A percentile compares a stretch with the other conserved stretches of the same genome.
Conservation (phyloP, 2,888 invertebrate genomes). For the Therioaphis trifolii region DNA sequence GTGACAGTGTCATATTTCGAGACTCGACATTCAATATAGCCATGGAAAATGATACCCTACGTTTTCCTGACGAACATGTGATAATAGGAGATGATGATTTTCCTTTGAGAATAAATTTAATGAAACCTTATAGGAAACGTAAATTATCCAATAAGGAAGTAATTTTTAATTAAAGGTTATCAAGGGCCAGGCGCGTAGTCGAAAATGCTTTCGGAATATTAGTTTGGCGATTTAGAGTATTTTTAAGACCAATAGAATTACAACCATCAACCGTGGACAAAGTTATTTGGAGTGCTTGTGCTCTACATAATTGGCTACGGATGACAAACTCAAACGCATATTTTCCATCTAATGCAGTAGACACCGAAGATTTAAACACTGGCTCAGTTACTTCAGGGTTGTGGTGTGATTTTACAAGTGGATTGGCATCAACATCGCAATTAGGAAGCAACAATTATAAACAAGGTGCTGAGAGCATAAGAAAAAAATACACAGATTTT, state of each 20-base stretch:
- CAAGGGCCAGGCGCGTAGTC: slow-evolving; percentile 26
- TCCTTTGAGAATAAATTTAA: slow-evolving; percentile 41
- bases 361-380: slow-evolving; percentile 61
- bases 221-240: slow-evolving; percentile 44
- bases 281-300: slow-evolving; percentile 57
- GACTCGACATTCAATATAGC: slow-evolving; percentile 16
- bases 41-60: slow-evolving; percentile 27
- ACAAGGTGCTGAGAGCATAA: slow-evolving; percentile 16
- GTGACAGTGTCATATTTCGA: slow-evolving; percentile 41
- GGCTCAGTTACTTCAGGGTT: slow-evolving; percentile 54
- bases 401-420: slow-evolving; percentile 43
- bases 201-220: slow-evolving; percentile 56
- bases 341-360: slow-evolving; percentile 52
- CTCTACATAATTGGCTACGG: slow-evolving; percentile 62
- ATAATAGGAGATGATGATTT: slow-evolving; percentile 59
- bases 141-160: slow-evolving; percentile 29
- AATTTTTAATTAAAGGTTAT: slow-evolving; percentile 51
- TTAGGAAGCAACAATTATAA: slow-evolving; percentile 18
- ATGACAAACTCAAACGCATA: slow-evolving; percentile 56
- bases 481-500: slow-evolving; percentile 26
- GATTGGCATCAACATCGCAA: slow-evolving; percentile 27
- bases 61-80: slow-evolving; percentile 41
- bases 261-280: slow-evolving; percentile 54
- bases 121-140: slow-evolving; percentile 37
- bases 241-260: slow-evolving; percentile 47